Conservation (phyloP, 2,113 vertebrate species). For the Oryzias woworae region DNA sequence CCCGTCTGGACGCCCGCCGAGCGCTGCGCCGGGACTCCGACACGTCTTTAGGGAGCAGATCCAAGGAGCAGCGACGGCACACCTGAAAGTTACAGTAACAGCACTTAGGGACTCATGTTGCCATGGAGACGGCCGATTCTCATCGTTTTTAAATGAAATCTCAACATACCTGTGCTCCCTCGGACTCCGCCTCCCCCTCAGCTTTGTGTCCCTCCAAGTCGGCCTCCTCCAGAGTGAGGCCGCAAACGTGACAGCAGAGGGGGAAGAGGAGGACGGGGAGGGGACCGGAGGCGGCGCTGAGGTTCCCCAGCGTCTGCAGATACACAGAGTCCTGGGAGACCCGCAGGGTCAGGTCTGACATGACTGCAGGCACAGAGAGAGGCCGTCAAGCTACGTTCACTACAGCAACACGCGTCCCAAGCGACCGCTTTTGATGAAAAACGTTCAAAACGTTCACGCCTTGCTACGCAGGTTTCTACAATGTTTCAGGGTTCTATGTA, state of each 20-base stretch:
- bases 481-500: too few relatives aligned
- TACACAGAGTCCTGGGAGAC: conserved; percentile 59
- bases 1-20: neutral
- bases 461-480: too few relatives aligned
- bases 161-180: conserved; percentile 76
- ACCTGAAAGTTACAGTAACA: conserved; percentile 48
- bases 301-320: conserved; percentile 54
- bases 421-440: too few relatives aligned
- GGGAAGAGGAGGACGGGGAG: conserved; percentile 89
- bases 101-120: neutral
- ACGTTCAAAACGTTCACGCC: too few relatives aligned
- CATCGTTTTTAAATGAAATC: neutral
- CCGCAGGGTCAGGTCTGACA: conserved; percentile 74
- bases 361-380: conserved; percentile 19
- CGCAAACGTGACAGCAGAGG: conserved; percentile 88
- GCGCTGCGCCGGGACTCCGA: conserved; percentile 9
- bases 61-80: conserved; percentile 83
- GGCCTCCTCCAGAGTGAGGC: conserved; percentile 83
- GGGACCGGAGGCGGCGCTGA: conserved; percentile 52
- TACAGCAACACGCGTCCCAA: too few relatives aligned
- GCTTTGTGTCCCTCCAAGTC: conserved; percentile 53
- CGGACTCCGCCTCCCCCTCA: conserved; percentile 70
- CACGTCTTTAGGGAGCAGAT: conserved; percentile 75
- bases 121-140: neutral
- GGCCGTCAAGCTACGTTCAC: neutral